A percentile compares a stretch with the other conserved stretches of the same genome.
Conservation (phyloP, 2,797 vertebrate genomes). For the Antrozous pallidus region DNA sequence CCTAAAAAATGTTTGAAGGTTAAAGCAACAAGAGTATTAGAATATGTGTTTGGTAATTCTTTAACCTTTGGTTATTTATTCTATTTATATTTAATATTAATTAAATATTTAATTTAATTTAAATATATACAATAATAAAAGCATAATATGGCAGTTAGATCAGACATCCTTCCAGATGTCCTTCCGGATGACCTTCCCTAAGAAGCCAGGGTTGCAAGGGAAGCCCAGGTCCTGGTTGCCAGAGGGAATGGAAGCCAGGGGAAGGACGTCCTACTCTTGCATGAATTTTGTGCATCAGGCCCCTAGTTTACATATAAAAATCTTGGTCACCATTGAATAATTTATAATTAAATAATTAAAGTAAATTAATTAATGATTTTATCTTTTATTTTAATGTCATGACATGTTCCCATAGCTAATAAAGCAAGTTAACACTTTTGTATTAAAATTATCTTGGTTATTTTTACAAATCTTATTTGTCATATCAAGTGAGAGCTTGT, state of each 20-base stretch:
- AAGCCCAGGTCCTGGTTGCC: no score
- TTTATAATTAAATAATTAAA: not conserved
- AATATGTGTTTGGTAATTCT: not conserved
- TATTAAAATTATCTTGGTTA: not conserved
- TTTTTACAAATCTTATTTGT: not conserved
- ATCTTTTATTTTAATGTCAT: not conserved
- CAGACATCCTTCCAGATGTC: no score
- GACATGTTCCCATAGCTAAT: not conserved
- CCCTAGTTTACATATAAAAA: slow-evolving; percentile 42
- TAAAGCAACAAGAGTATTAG: not conserved
- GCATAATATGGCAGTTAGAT: no score
- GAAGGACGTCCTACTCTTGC: no score
- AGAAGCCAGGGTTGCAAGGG: no score
- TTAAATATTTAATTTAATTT: not conserved
- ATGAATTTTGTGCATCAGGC: no score
- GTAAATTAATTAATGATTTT: not conserved
- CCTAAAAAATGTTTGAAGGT: slow-evolving; percentile 27
- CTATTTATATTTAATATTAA: no score
- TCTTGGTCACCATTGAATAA: slow-evolving; percentile 52
- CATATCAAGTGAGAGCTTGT: not conserved
- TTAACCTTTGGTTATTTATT: slow-evolving; percentile 36
- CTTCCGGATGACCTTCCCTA: no score
- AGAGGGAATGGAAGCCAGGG: no score
- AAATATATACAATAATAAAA: no score
- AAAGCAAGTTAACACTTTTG: not conserved